Base-by-base conservation (phyloP, 2,113 vertebrate species). In the Anser brachyrhynchus region DNA sequence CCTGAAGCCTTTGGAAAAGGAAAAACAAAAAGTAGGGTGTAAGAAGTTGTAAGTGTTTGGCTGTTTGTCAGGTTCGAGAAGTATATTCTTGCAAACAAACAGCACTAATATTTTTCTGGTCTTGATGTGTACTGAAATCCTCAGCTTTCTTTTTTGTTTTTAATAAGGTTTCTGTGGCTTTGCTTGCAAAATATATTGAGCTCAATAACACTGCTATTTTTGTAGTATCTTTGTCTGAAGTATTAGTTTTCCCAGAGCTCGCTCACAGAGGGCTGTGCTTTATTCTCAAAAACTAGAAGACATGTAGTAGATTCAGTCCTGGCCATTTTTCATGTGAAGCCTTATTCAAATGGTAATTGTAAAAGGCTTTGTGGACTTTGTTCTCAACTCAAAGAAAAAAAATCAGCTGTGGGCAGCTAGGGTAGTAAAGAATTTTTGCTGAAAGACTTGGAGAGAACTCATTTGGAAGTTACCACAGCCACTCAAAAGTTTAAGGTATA, bases 301-400 rank as follows among this genome's bases (percentile, higher is more conserved):
- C 37, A 5, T 90, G 82, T 66, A 54, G 83, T 87, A 95, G 89
- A 58, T 84, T 81, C 94, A 87, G 87, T 82, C 93, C 71, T 88
- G 72, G 71, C 55, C 72, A 95, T 84, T 96, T 97, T 95, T 96
- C 85, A 82, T 85, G 77, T 91, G 91, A 98, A 95, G 86, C 67
- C 85, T 97, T 92, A 92, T 95, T 97, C 96, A 95, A 96, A 95
- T 94, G 93, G 94, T 95, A 95, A 90, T 95, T 93, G 55, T 81
- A 61, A 78, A 90, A 91, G 77, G 58, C 84, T 96, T 95, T 97
- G 95, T 96, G 84, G 92, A 92, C 92, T 97, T 96, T 95, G 66
- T 97, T 96, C 96, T 97, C 87, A 46, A 54, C 78, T 96, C 96
- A 93, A 77, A 84, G 94, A 73, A 90, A 92, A 93, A 96, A 71